Evolutionary conservation across 2,113 vertebrate species (phyloP).

Genomic region (Uropsilus gracilis): DNA sequence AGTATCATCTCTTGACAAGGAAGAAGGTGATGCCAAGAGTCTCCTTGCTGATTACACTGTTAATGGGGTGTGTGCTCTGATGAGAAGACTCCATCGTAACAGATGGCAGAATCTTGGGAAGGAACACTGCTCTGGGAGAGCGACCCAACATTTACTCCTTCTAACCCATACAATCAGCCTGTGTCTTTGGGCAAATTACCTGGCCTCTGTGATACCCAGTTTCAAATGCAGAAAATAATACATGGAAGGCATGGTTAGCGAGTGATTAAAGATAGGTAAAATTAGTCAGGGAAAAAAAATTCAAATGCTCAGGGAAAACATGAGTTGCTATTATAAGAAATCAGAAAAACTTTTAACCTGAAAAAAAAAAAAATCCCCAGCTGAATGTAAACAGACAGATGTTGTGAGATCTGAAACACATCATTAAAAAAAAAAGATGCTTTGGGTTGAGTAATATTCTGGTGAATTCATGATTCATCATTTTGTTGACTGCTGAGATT

Average conservation of each 20-base stretch:
- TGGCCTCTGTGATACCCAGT: background rate
- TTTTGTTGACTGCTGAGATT: background rate
- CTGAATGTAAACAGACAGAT: slow-evolving; percentile 57
- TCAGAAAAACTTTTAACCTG: slow-evolving; percentile 31
- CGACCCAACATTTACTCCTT: background rate
- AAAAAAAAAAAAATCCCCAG: background rate
- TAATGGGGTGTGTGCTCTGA: background rate
- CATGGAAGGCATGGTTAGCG: background rate
- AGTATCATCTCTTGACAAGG: background rate
- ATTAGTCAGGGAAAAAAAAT: background rate
- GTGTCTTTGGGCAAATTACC: background rate
- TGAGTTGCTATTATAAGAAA: slow-evolving; percentile 14
- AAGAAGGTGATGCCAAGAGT: slow-evolving; percentile 30
- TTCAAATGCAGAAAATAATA: background rate
- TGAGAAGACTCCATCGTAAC: background rate
- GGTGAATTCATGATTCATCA: background rate
- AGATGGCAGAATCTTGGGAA: background rate
- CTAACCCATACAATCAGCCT: background rate
- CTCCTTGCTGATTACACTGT: background rate
- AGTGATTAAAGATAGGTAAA: background rate
- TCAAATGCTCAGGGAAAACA: background rate
- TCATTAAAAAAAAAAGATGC: slow-evolving; percentile 3
- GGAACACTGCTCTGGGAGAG: background rate
- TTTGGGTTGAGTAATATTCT: slow-evolving; percentile 8
- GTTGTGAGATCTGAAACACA: slow-evolving; percentile 58